phyloP scores from a whole-genome alignment of 1,140 invertebrate genomes.

The Arion vulgaris region DNA sequence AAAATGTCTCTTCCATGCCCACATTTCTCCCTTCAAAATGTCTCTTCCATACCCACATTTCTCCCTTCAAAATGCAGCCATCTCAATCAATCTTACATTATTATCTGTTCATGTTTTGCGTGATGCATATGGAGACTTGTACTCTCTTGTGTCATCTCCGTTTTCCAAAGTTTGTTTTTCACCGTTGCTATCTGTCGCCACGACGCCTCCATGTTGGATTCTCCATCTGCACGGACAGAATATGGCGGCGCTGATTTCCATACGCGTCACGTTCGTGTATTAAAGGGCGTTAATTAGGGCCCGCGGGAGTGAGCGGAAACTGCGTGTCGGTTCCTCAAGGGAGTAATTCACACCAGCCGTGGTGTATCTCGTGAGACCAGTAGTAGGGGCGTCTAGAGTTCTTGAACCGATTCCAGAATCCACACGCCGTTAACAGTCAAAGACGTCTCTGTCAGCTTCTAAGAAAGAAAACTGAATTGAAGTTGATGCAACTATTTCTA shows the following conservation, averaged over 20 bases:
- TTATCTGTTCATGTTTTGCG: not conserved
- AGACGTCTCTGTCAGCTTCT: no score
- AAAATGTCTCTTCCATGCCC: no score
- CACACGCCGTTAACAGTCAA: not conserved
- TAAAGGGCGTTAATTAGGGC: constrained; percentile 24
- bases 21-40: no score
- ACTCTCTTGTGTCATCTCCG: constrained; percentile 1
- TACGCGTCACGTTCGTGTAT: not conserved
- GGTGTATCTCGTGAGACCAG: constrained; percentile 15
- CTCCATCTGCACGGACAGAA: not conserved
- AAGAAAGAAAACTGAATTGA: no score
- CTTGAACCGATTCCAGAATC: not conserved
- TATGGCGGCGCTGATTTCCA: constrained; percentile 20
- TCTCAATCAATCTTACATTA: not conserved
- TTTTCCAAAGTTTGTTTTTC: not conserved
- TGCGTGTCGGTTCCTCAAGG: constrained; percentile 3
- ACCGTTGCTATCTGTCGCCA: not conserved
- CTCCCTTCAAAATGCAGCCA: not conserved
- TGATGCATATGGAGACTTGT: not conserved
- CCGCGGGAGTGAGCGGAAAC: constrained; percentile 13
- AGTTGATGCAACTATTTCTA: no score
- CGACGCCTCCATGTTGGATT: not conserved
- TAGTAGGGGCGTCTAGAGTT: not conserved
- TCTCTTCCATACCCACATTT: not conserved
- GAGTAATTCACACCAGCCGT: constrained; percentile 34